Base-by-base conservation (phyloP, 2,113 vertebrate genomes). In the Cyrtonyx montezumae region DNA sequence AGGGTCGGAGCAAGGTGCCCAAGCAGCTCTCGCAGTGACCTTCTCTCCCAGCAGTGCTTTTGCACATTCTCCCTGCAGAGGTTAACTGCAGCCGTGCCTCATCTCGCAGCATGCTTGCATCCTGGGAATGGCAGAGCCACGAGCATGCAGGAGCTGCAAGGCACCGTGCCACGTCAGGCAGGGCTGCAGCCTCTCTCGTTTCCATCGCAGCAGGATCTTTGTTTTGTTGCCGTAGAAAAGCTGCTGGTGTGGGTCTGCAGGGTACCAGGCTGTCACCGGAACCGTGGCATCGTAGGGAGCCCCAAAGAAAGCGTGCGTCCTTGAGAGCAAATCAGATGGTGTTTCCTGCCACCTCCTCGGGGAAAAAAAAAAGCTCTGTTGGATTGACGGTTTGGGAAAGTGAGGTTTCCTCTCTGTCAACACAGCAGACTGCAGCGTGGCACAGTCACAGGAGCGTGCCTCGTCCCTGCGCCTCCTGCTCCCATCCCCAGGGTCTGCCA, bases 331-430 rank as follows among this genome's bases (percentile, higher is more conserved):
- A 78, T 85, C 80, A 78, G 76, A 36, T 74, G 80, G 71, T 78
- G 80, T 81, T 91, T 88, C 76, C 91, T 91, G 75, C 59, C 79
- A 77, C 87, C 87, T 73, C 48, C 67, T 84, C 16, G 1, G 69
- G 32, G 58, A 84, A 75, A 59, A 49, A 36, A 42, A 37, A 6
- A 43, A 43, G 16, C 51, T 34, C 37, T 73, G 79, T 74, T 69
- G 59, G 53, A 40, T 32, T 91, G 61, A 45, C 61, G 30, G 66
- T 26, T 81, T 65, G 20, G 80, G 91, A 49, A 91, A 68, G 70
- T 5, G 3, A 70, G 43, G 82, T 16, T 48, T 79, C 70, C 63
- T 22, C 2, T 77, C 76, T 84, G 3, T 61, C 77, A 73, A 32
- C 70, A 69, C 48, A 53, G 48, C 93, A 84, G 63, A 10, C 46